Evolutionary conservation across 2,797 vertebrate genomes (phyloP), one percentile per base, ranked within the genome.

Genomic region (Atherinosoma microstoma): DNA sequence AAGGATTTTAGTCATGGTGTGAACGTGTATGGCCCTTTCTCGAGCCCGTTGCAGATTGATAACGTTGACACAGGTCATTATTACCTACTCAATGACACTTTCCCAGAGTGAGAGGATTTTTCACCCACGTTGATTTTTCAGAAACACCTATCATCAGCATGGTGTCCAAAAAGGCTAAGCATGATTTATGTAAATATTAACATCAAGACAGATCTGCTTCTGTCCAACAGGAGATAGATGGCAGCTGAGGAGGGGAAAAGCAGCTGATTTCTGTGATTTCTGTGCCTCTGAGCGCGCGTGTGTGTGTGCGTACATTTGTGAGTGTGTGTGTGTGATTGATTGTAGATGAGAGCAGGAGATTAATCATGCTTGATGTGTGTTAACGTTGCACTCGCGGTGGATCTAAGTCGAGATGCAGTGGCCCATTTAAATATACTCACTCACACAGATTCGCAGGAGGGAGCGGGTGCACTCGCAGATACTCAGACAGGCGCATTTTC

Each of bases 241-340:
- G 91, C 83, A 86, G 88, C 75, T 69, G 87, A 79, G 78, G n/a
- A n/a, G 82, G 83, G 85, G 83, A 79, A 91, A 93, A 93, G 91
- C 90, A 93, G 94, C 93, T 94, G 94, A 94, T 94, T 94, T 94
- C 93, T 92, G 90, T 93, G 93, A 95, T 95, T 93, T 92, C 83
- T 84, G 75, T 76, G 75, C 74, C 70, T 72, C 59, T 7, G 36
- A 54, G 67, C 64, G 63, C 49, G 49, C 22, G 64, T 30, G 62
- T 38, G 68, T 59, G 36, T 65, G 76, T 58, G 58, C 27, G 10
- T 54, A n/a, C 32, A 64, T 73, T 86, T 51, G 56, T 20, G 53
- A 58, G n/a, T n/a, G 87, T 68, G 86, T 75, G 86, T 75, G 85
- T 67, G 89, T 94, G 94, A 94, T 94, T 93, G 94, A 95, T 94